Evolutionary conservation across 2,888 invertebrate species (phyloP), one percentile per base, ranked within the genome.

Genomic region (Andrena flavipes): DNA sequence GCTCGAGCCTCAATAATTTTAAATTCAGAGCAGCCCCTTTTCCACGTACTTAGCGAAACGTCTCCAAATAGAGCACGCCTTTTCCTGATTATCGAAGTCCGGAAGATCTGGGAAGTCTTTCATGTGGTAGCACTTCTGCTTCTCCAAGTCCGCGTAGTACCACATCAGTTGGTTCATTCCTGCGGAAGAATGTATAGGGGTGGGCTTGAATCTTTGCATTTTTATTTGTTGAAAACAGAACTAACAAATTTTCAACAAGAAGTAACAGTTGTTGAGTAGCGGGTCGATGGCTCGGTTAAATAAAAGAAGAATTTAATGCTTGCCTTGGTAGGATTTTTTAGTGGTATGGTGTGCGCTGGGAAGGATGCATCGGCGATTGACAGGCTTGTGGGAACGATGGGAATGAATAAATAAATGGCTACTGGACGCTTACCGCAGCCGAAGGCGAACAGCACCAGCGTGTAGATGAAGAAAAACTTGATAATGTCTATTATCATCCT

Each of bases 381-480:
- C 30, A 33, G 51, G 42, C 13, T 48, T 71, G 10, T 2, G 30
- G 23, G 4, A 23, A 42, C 10, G 1, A 20, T 10, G 23, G 20
- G 1, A 16, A 59, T 80, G 54, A 70, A 81, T 80, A 71, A 85
- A 51, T 72, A 60, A 85, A 59, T 26, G n/a, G 42, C 8, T 16
- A 1, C 7, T n/a, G 20, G 73, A 29, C 54, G 92, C 95, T 96
- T 94, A 96, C 99, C 99, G 94, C 99, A 99, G 65, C 98, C 99
- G 94, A 99, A 99, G 51, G 99, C 98, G 92, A 99, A 99, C 63
- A 99, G 94, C 73, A 98, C 98, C 92, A 98, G 94, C 85, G 98
- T 97, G 93, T 98, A 99, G 90, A 99, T 98, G 93, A 98, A 98
- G 95, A 98, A 98, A 95, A 99, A 99, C 94, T 99, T 99, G 86